Conservation (phyloP, 2,113 vertebrate species). For the Alouatta palliata region DNA sequence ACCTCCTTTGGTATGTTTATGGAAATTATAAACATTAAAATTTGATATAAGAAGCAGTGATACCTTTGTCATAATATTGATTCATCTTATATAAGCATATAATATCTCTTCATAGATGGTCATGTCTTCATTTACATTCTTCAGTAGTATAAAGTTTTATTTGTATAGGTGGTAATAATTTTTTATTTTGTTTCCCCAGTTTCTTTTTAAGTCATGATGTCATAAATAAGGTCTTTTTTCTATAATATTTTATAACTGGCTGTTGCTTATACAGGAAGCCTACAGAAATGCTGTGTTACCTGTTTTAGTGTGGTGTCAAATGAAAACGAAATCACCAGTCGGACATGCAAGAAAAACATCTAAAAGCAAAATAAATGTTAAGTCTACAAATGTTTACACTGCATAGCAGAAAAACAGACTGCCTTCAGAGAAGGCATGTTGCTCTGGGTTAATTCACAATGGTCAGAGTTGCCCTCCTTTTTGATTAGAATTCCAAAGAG, state of each 20-base stretch:
- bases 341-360: background rate
- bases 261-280: background rate
- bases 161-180: background rate
- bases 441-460: background rate
- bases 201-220: background rate
- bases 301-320: background rate
- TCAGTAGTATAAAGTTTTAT: background rate
- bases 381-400: background rate
- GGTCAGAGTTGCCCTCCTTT: background rate
- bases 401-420: background rate
- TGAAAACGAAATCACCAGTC: background rate
- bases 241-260: background rate
- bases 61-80: background rate
- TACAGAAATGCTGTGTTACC: background rate
- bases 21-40: background rate
- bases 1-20: background rate
- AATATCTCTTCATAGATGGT: background rate
- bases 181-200: constrained; percentile 1
- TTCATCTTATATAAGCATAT: background rate
- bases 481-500: background rate
- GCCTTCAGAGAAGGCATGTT: background rate
- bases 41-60: background rate
- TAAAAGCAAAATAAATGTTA: constrained; percentile 2
- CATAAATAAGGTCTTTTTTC: background rate
- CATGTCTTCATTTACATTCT: background rate